Conservation (phyloP, 2,888 invertebrate species). For the Tholera decimalis region DNA sequence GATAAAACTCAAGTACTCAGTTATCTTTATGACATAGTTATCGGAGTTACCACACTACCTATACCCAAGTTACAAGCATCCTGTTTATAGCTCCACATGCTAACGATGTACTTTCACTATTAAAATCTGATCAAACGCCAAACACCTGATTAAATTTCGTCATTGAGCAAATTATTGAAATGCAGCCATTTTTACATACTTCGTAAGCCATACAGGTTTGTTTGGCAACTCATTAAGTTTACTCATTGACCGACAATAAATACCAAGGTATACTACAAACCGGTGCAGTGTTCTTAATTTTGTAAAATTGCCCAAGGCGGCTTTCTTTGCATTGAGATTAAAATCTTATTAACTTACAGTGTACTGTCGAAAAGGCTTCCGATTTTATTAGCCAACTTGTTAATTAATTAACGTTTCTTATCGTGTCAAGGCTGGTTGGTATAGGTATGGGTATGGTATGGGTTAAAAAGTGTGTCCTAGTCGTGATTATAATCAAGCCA, state of each 20-base stretch:
- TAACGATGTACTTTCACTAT: conserved; percentile 5
- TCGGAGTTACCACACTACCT: not conserved
- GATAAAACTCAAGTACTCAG: not conserved
- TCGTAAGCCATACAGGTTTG: conserved; percentile 51
- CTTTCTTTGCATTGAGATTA: conserved; percentile 48
- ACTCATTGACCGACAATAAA: conserved; percentile 54
- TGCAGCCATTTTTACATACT: conserved; percentile 27
- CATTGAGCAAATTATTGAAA: conserved; percentile 31
- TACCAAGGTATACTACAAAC: conserved; percentile 55
- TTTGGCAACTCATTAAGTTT: conserved; percentile 44
- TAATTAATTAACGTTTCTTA: not conserved
- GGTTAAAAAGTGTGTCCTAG: not conserved
- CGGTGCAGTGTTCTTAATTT: conserved; percentile 39
- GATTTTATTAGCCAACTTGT: not conserved
- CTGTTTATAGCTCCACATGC: not conserved
- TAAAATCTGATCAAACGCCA: conserved; percentile 30
- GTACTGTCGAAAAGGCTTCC: conserved; percentile 14
- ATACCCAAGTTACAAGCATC: conserved; percentile 1
- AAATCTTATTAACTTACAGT: conserved; percentile 24
- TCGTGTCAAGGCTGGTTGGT: too few relatives aligned
- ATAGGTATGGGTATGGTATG: too few relatives aligned
- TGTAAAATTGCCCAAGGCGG: conserved; percentile 41
- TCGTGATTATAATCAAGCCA: not conserved
- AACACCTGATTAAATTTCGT: conserved; percentile 32
- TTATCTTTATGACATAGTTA: not conserved